phyloP scores from a whole-genome alignment of 2,888 invertebrate genomes.

The Linnaemya vulpina region DNA sequence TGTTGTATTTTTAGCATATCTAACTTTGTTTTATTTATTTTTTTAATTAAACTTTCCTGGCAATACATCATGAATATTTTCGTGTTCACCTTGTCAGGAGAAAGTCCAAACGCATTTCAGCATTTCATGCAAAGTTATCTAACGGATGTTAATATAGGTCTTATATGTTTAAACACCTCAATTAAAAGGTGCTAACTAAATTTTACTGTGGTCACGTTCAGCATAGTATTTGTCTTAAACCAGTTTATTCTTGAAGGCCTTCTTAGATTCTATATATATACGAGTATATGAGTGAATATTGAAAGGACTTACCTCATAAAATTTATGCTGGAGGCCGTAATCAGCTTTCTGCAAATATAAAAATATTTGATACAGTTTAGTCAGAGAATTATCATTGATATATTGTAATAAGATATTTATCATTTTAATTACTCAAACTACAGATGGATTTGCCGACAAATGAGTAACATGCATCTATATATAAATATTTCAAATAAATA shows the following conservation, averaged over 20 bases:
- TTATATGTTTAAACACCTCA: conserved; percentile 15
- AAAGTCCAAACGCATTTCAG: conserved; percentile 2
- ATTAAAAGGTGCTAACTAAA: conserved; percentile 38
- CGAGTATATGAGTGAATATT: too few relatives aligned
- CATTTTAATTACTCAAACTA: not conserved
- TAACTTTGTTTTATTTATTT: conserved; percentile 45
- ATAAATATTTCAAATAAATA: too few relatives aligned
- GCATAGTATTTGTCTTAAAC: conserved; percentile 7
- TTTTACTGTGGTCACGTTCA: conserved; percentile 47
- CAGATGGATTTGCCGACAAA: not conserved
- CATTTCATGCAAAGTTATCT: not conserved
- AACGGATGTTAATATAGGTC: not conserved
- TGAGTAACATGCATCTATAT: not conserved
- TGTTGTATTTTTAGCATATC: conserved; percentile 10
- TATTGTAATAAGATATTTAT: not conserved
- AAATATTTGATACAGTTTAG: not conserved
- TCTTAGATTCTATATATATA: too few relatives aligned
- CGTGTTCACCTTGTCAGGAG: conserved; percentile 57
- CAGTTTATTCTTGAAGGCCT: too few relatives aligned
- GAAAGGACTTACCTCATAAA: not conserved
- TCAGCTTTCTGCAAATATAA: not conserved
- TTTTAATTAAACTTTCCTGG: not conserved
- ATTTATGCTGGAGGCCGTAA: not conserved
- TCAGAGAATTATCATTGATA: not conserved
- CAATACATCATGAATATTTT: not conserved